Base-by-base conservation (phyloP, 92 coral and sea anemone species). In the Scolanthus callimorphus region DNA sequence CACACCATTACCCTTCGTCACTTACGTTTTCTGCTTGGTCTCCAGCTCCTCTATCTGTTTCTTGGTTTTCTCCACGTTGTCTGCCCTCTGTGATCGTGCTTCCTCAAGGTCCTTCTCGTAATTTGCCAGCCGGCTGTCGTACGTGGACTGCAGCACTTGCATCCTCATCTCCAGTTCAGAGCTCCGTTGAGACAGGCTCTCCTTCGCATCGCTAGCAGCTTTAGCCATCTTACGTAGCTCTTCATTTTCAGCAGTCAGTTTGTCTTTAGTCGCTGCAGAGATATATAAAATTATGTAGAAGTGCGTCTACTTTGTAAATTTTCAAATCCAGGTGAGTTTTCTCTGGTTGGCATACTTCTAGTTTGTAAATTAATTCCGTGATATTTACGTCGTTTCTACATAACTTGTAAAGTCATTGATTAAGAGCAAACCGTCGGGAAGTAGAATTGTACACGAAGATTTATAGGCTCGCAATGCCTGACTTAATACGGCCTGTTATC, bases 21-120 rank as follows among this genome's bases (percentile, higher is more conserved):
- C 88, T 82, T 57, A 72, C 77, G 41, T 27, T 8, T 61, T 44
- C 20, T 62, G 59, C 25, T 62, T 47, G 23, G 47, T 55, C 34
- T 47, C 38, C 25, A 29, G 50, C 39, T 79, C 77, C 15, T 80
- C 81, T 25, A 61, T 51, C 53, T 71, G 44, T 47, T 72, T 72
- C 57, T 63, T 65, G 44, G 57, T 60, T 29, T 83, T 84, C 24
- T 83, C 85, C 17, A 53, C 76, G 6, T 47, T 59, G 31, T 77
- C 76, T 1, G 65, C 86, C 54, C 67, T 80, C 8, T 54, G 48
- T 13, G 82, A 83, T 27, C 82, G 78, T 15, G 67, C 46, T 6
- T 83, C 96, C 27, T 69, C 78, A n/a, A 83, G 28, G 28, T 91
- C 96, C 70, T 91, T 91, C 65, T 91, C 97, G 44, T 83, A 67